A percentile compares a stretch with the other conserved stretches of the same genome.
Evolutionary conservation across 2,797 vertebrate species (phyloP).

Genomic region (Pipistrellus kuhlii): DNA sequence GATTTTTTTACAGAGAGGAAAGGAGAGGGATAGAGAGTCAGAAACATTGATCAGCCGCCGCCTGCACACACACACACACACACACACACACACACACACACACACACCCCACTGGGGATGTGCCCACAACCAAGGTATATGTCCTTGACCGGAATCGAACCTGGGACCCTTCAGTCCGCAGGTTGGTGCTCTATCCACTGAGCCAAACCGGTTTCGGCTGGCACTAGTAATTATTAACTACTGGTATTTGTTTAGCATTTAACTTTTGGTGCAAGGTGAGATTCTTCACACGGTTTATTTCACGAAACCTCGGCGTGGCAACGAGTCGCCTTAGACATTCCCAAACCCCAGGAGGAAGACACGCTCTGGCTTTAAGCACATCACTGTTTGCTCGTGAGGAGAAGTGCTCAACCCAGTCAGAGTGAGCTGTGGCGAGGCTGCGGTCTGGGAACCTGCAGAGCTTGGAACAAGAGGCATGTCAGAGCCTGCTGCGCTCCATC

Average conservation of each 20-base stretch:
- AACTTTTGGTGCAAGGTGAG: background rate
- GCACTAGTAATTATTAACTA: background rate
- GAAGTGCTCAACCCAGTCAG: background rate
- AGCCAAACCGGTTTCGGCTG: too few species aligned
- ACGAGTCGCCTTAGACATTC: conserved; percentile 25
- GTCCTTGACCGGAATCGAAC: too few species aligned
- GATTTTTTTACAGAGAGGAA: too few species aligned
- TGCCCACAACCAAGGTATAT: too few species aligned
- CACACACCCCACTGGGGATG: too few species aligned
- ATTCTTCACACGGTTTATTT: conserved; percentile 12
- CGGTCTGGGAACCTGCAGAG: background rate
- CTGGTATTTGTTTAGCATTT: background rate
- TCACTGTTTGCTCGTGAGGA: conserved; percentile 35
- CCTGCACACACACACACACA: too few species aligned
- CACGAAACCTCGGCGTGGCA: conserved; percentile 37
- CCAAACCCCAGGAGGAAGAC: conserved; percentile 49
- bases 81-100: too few species aligned
- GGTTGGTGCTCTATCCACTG: too few species aligned
- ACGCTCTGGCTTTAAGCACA: background rate
- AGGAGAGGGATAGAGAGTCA: too few species aligned
- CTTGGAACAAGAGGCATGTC: background rate
- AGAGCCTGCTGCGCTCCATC: conserved; percentile 28
- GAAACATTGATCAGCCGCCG: too few species aligned
- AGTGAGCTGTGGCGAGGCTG: background rate
- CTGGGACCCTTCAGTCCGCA: too few species aligned